Percentiles rank a stretch among this genome's conserved stretches.
phyloP scores from a whole-genome alignment of 2,888 invertebrate species.

The Catonia carolina region DNA sequence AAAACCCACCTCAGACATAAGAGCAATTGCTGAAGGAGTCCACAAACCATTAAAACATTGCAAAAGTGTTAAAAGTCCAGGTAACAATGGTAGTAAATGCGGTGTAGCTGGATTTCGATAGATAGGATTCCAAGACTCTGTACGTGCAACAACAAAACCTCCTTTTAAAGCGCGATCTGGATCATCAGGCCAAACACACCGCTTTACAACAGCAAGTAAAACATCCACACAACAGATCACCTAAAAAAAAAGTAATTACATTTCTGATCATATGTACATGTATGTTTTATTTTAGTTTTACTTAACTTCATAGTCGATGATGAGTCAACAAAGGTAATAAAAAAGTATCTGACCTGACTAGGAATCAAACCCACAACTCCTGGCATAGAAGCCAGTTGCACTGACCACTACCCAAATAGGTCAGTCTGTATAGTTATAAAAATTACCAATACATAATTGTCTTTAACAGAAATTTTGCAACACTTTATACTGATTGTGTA shows the following conservation, averaged over 20 bases:
- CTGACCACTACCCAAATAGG: too few species aligned
- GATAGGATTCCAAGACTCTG: slow-evolving; percentile 47
- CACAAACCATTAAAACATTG: slow-evolving; percentile 76
- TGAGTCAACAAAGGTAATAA: not conserved
- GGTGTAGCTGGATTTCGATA: slow-evolving; percentile 82
- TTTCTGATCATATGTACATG: too few species aligned
- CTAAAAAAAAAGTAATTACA: slow-evolving; percentile 21
- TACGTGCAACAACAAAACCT: slow-evolving; percentile 67
- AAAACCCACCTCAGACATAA: slow-evolving; percentile 50
- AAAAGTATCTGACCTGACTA: too few species aligned
- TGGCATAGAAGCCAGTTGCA: too few species aligned
- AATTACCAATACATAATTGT: too few species aligned
- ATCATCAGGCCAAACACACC: slow-evolving; percentile 83
- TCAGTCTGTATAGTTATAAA: too few species aligned
- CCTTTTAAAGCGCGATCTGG: slow-evolving; percentile 77
- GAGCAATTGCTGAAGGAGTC: slow-evolving; percentile 56
- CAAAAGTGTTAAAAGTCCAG: slow-evolving; percentile 69
- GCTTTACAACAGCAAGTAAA: slow-evolving; percentile 76
- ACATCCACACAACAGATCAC: slow-evolving; percentile 50
- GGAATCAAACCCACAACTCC: too few species aligned
- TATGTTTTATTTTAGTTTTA: too few species aligned
- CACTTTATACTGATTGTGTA: too few species aligned
- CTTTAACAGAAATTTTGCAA: too few species aligned
- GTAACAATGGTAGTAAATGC: slow-evolving; percentile 73
- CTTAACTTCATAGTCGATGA: too few species aligned